Percentiles rank a stretch among this genome's conserved stretches.
phyloP scores from a whole-genome alignment of 2,113 vertebrate genomes.

The Vanacampus margaritifer region DNA sequence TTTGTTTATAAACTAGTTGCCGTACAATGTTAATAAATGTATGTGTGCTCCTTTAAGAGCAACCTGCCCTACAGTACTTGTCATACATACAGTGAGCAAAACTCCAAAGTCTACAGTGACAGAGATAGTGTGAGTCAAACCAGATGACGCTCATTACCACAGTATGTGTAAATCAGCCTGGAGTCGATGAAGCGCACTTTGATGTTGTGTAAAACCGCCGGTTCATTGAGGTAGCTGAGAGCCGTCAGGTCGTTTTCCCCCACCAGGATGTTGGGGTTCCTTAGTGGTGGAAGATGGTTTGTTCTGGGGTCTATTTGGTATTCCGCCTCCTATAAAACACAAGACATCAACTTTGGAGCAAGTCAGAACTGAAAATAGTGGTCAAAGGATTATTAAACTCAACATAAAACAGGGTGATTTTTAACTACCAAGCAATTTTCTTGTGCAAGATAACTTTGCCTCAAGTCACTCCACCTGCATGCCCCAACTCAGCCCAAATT shows the following conservation, averaged over 20 bases:
- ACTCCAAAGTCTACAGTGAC: slow-evolving; percentile 66
- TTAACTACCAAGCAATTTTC: background rate
- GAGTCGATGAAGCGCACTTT: slow-evolving; percentile 93
- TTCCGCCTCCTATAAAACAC: slow-evolving; percentile 76
- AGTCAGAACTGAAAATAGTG: background rate
- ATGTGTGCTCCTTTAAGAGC: slow-evolving; percentile 43
- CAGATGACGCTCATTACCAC: slow-evolving; percentile 77
- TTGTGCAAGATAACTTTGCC: slow-evolving; percentile 25
- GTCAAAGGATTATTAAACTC: background rate
- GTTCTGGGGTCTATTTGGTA: slow-evolving; percentile 77
- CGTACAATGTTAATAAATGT: background rate
- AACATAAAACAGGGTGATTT: background rate
- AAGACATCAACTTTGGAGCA: slow-evolving; percentile 4
- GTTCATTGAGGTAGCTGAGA: slow-evolving; percentile 94
- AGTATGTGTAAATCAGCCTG: slow-evolving; percentile 95
- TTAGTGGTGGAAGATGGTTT: slow-evolving; percentile 80
- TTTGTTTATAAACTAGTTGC: too few relatives aligned
- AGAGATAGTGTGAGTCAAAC: slow-evolving; percentile 49
- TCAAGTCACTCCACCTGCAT: slow-evolving; percentile 52
- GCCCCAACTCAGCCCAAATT: slow-evolving; percentile 51
- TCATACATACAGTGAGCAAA: slow-evolving; percentile 18
- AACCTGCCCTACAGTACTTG: background rate
- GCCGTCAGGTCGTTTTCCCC: slow-evolving; percentile 96
- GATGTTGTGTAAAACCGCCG: slow-evolving; percentile 94
- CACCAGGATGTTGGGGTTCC: slow-evolving; percentile 93